phyloP scores from a whole-genome alignment of 2,797 vertebrate genomes.

The Crenichthys baileyi region DNA sequence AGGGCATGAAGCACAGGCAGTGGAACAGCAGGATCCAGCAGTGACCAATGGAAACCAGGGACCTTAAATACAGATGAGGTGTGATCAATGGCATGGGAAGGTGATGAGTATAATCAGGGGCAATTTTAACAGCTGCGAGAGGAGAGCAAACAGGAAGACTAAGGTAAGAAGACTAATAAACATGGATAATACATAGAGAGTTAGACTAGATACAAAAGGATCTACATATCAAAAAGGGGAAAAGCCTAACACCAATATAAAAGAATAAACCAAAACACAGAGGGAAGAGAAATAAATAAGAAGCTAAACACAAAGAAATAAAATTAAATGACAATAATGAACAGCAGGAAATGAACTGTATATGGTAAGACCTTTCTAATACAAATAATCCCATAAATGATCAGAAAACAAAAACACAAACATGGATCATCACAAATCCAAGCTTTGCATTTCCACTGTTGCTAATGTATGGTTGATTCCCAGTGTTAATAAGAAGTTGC shows the following conservation, averaged over 20 bases:
- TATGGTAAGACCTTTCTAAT: background rate
- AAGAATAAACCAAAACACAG: background rate
- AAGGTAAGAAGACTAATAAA: background rate
- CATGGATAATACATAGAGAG: background rate
- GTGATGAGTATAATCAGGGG: background rate
- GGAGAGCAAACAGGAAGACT: background rate
- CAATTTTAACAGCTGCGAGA: background rate
- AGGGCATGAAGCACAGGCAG: background rate
- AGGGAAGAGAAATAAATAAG: background rate
- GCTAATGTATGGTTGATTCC: too few species aligned
- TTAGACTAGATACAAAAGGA: background rate
- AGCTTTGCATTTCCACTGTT: too few species aligned
- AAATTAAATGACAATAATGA: background rate
- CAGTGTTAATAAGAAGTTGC: too few species aligned
- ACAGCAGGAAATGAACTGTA: background rate
- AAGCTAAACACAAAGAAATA: background rate
- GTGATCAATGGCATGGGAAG: background rate
- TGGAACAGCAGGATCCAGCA: background rate
- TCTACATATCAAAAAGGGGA: background rate
- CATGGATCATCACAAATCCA: too few species aligned
- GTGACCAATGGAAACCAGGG: background rate
- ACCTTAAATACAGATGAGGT: background rate
- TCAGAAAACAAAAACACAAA: too few species aligned
- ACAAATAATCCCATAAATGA: background rate
- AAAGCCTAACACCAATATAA: background rate